These are phyloP conservation scores for Agonum fuliginosum DNA, from an alignment of 2,888 invertebrate genomes.

Conservation along the genomic window DNA sequence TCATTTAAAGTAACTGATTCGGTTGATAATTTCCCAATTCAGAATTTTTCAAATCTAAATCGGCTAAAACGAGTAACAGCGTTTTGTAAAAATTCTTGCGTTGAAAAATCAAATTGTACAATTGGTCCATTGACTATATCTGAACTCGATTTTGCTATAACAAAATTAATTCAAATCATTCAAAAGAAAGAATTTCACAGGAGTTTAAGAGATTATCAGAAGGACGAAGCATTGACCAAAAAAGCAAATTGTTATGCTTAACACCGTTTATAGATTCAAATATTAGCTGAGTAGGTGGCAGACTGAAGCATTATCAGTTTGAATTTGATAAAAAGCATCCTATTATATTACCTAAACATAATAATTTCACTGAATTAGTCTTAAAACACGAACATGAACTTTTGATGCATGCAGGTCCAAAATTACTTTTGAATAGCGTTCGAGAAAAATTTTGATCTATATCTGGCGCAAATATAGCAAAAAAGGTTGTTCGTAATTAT, in stretches of 20 bases:
- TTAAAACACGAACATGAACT: too few relatives aligned
- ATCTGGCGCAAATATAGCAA: not conserved
- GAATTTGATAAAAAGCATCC: not conserved
- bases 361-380: too few relatives aligned
- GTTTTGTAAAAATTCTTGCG: slow-evolving; percentile 9
- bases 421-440: too few relatives aligned
- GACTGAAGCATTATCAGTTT: not conserved
- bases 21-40: not conserved
- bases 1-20: not conserved
- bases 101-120: not conserved
- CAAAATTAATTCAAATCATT: not conserved
- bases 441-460: not conserved
- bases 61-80: not conserved
- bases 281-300: slow-evolving; percentile 39
- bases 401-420: slow-evolving; percentile 7
- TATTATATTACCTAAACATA: not conserved
- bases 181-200: not conserved
- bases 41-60: not conserved
- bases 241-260: slow-evolving; percentile 35
- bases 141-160: not conserved
- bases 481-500: too few relatives aligned
- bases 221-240: not conserved
- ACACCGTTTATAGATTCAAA: slow-evolving; percentile 43
- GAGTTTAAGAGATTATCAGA: slow-evolving; percentile 14
- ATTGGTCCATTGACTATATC: not conserved